Percentiles rank a stretch among this genome's conserved stretches.
Evolutionary conservation across 2,113 vertebrate genomes (phyloP).

Genomic region (Tichodroma muraria): DNA sequence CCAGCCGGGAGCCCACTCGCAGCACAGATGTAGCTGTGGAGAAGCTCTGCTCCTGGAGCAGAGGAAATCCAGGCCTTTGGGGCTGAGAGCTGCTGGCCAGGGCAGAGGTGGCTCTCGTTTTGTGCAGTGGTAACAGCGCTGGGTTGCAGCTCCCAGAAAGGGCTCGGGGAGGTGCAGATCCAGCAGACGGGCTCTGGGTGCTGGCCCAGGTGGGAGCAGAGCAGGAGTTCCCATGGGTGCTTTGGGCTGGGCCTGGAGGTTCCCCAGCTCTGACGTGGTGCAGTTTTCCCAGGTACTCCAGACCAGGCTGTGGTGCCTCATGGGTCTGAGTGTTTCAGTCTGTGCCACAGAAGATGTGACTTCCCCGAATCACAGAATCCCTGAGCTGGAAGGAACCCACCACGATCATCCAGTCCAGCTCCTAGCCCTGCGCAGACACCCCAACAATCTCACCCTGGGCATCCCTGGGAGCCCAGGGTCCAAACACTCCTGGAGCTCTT

Average conservation of each 20-base stretch:
- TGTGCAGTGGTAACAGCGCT: fast-evolving
- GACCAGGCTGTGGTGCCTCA: fast-evolving
- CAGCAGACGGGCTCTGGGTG: neutral
- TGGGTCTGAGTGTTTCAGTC: neutral
- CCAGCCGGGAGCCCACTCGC: neutral
- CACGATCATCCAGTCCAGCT: neutral
- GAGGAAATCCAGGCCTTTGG: neutral
- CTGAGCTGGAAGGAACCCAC: neutral
- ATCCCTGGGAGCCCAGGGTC: neutral
- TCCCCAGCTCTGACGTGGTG: neutral
- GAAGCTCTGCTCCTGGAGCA: neutral
- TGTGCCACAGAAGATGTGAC: neutral
- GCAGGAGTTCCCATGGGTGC: neutral
- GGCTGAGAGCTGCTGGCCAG: neutral
- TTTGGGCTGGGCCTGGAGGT: neutral
- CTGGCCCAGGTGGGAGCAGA: neutral
- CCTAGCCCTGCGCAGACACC: neutral
- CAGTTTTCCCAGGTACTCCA: fast-evolving
- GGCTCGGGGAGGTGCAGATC: neutral
- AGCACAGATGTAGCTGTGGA: neutral
- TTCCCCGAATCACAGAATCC: neutral
- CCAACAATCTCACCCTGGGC: neutral
- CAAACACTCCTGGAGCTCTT: neutral
- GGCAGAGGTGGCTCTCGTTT: fast-evolving
- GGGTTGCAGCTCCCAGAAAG: neutral